Base-by-base conservation (phyloP, 2,113 vertebrate species). In the Pseudorasbora parva region DNA sequence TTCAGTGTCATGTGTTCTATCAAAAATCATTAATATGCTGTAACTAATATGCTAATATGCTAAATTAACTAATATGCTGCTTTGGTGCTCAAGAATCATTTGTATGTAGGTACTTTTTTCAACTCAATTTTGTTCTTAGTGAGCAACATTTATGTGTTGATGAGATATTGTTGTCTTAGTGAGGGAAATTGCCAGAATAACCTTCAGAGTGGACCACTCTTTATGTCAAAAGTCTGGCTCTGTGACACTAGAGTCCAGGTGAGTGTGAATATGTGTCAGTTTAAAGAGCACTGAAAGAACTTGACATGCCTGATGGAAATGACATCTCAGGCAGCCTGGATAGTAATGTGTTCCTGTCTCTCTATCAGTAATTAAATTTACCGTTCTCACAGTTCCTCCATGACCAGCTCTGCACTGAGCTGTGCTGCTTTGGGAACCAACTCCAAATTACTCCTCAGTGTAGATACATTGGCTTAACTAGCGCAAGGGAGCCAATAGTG, bases 301-400 rank as follows among this genome's bases (percentile, higher is more conserved):
- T 89, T 92, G 92, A 93, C 93, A 93, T 81, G 87, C 87, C 90
- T 88, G 68, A 86, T 90, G 64, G 85, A 93, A 90, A 91, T 92
- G 91, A 93, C 92, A 92, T 91, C 89, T 92, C 88, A 89, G 91
- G 91, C 89, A 91, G 91, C 84, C 89, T 90, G 89, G 90, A 92
- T 92, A 91, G 88, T 92, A 93, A 93, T 92, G 87, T 92, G 86
- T 90, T 91, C 90, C 91, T 93, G 92, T 91, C 91, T 88, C 89
- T 93, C 86, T 76, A 84, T 88, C 86, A 81, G 89, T 93, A 93
- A 94, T 94, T 93, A 93, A 91, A 93, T 91, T 92, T 90, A 85
- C 83, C 90, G 84, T 87, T 88, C 83, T 57, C 85, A 79, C 81
- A 14, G 74, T 71, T 86, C 76, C 76, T 83, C 81, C 1, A 60